Conservation (phyloP, 2,888 invertebrate genomes). For the Laothoe populi region DNA sequence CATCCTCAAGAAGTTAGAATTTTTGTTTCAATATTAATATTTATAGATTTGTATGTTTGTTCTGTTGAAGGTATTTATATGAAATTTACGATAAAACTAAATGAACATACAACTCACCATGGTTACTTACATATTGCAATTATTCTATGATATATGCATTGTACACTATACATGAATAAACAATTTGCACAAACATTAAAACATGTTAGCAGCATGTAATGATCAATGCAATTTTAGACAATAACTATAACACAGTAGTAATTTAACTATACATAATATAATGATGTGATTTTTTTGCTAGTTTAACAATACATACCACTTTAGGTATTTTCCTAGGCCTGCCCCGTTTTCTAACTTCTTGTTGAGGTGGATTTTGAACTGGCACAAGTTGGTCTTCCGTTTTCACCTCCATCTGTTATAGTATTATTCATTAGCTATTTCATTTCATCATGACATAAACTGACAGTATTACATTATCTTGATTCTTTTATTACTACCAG, state of each 20-base stretch:
- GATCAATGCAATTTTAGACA: neutral
- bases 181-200: neutral
- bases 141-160: neutral
- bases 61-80: no score
- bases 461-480: neutral
- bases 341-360: conserved; percentile 64
- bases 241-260: no score
- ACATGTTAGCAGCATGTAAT: neutral
- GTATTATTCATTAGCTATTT: no score
- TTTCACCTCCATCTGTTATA: conserved; percentile 70
- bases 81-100: no score
- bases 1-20: no score
- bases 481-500: neutral
- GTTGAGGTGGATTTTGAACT: conserved; percentile 56
- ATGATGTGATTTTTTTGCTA: neutral
- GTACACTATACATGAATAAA: neutral
- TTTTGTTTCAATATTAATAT: no score
- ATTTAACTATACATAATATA: neutral
- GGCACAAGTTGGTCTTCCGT: conserved; percentile 75
- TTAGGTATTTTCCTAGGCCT: conserved; percentile 64
- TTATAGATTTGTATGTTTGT: no score
- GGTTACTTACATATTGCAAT: no score
- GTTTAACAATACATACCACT: conserved; percentile 47
- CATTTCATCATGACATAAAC: no score
- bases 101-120: no score